Conservation (phyloP, 2,888 invertebrate species). For the Homarus gammarus region DNA sequence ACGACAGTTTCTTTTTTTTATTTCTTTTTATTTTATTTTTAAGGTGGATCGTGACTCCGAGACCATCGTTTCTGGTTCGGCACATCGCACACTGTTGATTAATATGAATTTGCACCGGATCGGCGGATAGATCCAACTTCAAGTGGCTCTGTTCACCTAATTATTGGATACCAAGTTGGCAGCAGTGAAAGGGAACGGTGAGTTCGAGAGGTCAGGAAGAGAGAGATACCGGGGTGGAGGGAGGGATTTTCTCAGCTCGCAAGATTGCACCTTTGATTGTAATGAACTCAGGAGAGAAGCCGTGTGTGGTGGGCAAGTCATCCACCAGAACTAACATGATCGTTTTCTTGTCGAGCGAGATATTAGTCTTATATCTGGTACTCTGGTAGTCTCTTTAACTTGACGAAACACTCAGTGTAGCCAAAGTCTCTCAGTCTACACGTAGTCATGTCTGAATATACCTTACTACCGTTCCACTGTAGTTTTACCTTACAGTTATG, state of each 20-base stretch:
- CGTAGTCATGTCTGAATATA: too few species aligned
- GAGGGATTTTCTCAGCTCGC: not conserved
- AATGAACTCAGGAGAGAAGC: not conserved
- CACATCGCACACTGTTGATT: conserved; percentile 27
- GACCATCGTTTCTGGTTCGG: conserved; percentile 8
- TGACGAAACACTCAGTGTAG: too few species aligned
- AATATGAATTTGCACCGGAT: conserved; percentile 4
- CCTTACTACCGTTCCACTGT: too few species aligned
- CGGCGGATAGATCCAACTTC: not conserved
- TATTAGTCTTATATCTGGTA: too few species aligned
- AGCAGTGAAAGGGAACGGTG: not conserved
- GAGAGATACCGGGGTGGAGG: not conserved
- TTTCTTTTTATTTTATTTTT: not conserved
- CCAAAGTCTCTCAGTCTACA: too few species aligned
- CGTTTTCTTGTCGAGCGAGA: too few species aligned
- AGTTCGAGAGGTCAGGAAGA: not conserved
- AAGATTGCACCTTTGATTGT: not conserved
- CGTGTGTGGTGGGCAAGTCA: too few species aligned
- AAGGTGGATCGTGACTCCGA: conserved; percentile 24
- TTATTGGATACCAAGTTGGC: not conserved
- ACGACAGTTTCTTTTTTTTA: not conserved
- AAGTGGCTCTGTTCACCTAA: not conserved
- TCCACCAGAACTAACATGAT: too few species aligned
- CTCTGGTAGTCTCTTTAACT: too few species aligned
- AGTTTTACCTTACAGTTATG: too few species aligned